Conservation (phyloP, 2,797 vertebrate genomes). For the Microcaecilia unicolor region DNA sequence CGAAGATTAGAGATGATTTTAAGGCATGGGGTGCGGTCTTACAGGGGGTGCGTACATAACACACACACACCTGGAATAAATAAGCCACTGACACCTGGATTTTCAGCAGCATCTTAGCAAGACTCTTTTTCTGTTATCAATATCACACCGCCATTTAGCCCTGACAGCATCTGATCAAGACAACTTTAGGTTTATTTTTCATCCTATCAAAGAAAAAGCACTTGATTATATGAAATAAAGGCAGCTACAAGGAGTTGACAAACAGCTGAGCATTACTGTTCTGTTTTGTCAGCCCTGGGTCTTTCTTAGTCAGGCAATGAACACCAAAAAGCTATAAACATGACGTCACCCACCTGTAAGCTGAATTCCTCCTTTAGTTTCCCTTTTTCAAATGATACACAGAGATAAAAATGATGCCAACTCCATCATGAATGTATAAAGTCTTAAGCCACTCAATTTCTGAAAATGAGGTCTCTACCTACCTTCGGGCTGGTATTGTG, state of each 20-base stretch:
- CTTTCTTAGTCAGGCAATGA: slow-evolving; percentile 2
- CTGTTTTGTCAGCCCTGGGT: neutral
- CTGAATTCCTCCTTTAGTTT: neutral
- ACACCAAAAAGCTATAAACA: neutral
- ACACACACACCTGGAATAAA: no score
- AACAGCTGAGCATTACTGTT: no score
- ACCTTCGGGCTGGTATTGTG: slow-evolving; percentile 96
- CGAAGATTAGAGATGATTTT: no score
- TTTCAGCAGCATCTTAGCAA: no score
- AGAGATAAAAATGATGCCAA: neutral
- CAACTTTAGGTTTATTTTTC: no score
- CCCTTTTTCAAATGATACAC: neutral
- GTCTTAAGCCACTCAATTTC: neutral
- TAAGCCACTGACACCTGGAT: no score
- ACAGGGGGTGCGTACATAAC: no score
- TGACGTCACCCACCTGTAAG: neutral
- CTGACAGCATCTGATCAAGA: no score
- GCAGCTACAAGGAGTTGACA: slow-evolving; percentile 3
- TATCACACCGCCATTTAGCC: no score
- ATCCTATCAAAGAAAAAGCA: neutral
- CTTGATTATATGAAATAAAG: neutral
- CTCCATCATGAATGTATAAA: neutral
- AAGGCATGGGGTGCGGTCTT: no score
- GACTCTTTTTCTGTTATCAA: no score
- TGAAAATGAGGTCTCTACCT: slow-evolving; percentile 31